A percentile compares a stretch with the other conserved stretches of the same genome.
These are phyloP conservation scores for Bombus picipes DNA, from an alignment of 1,140 invertebrate species.

Conservation along the genomic window DNA sequence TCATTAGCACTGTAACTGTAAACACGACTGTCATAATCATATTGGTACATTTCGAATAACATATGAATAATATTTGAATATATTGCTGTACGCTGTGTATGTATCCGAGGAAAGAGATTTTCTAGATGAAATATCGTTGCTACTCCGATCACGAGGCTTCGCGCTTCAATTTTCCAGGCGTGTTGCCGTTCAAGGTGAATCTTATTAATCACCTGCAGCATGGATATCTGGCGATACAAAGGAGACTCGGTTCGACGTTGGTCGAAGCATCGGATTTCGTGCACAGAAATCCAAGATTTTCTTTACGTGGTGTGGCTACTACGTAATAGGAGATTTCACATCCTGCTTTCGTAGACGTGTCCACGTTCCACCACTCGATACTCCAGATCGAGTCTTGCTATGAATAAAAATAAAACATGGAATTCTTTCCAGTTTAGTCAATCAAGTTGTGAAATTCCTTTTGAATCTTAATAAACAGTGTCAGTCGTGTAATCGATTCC, in stretches of 20 bases:
- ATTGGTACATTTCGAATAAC: too few species aligned
- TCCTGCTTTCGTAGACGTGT: slow-evolving; percentile 55
- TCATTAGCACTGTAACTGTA: too few species aligned
- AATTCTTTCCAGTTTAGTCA: slow-evolving; percentile 16
- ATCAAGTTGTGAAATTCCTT: not conserved
- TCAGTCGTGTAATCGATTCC: slow-evolving; percentile 10
- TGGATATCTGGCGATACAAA: slow-evolving; percentile 9
- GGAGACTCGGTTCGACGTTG: slow-evolving; percentile 1
- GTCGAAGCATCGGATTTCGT: slow-evolving; percentile 57
- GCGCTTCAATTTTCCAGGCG: not conserved
- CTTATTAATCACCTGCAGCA: slow-evolving; percentile 37
- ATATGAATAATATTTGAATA: too few species aligned
- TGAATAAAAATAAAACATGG: not conserved
- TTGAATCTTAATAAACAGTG: not conserved
- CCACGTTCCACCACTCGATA: slow-evolving; percentile 32
- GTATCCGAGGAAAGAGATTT: not conserved
- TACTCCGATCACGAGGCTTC: not conserved
- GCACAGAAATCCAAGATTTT: slow-evolving; percentile 55
- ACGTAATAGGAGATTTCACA: slow-evolving; percentile 66
- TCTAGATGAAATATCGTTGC: not conserved
- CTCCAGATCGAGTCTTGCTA: not conserved
- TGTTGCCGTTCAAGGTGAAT: slow-evolving; percentile 30
- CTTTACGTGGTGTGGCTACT: slow-evolving; percentile 46
- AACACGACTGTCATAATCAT: too few species aligned
- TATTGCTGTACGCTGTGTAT: too few species aligned